These are phyloP conservation scores for Pinctada fucata DNA, from an alignment of 2,888 invertebrate genomes.

Conservation along the genomic window DNA sequence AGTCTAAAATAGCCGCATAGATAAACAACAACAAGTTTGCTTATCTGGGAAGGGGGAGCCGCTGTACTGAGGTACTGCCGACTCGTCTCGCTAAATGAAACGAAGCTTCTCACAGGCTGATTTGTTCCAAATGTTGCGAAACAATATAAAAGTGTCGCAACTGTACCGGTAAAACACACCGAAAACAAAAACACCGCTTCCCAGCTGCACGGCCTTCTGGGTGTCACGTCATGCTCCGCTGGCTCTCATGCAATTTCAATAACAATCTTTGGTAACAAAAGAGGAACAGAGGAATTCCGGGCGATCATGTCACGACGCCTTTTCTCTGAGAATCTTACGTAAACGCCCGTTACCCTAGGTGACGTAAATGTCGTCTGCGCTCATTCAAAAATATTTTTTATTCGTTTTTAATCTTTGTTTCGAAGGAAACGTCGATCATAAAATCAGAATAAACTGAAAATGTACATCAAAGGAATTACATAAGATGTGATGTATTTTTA, in stretches of 20 bases:
- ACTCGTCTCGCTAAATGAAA: slow-evolving; percentile 1
- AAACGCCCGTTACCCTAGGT: background rate
- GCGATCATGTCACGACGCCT: background rate
- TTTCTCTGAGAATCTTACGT: background rate
- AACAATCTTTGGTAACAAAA: background rate
- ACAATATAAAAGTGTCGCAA: slow-evolving; percentile 28
- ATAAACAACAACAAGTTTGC: too few relatives aligned
- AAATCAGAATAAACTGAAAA: too few relatives aligned
- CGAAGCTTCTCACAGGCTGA: background rate
- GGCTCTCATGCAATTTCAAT: background rate
- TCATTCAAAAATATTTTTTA: background rate
- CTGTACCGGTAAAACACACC: slow-evolving; percentile 10
- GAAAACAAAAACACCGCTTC: background rate
- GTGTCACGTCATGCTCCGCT: background rate
- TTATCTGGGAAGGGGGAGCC: background rate
- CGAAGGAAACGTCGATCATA: too few relatives aligned
- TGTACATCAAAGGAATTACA: too few relatives aligned
- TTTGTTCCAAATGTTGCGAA: slow-evolving; percentile 26
- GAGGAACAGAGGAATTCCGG: background rate
- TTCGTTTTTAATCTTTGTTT: too few relatives aligned
- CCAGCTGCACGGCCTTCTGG: background rate
- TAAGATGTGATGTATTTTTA: too few relatives aligned
- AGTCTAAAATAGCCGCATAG: too few relatives aligned
- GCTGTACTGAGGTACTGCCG: background rate
- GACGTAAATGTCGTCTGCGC: background rate